Conservation (phyloP, 2,113 vertebrate species). For the Coreoperca whiteheadi region DNA sequence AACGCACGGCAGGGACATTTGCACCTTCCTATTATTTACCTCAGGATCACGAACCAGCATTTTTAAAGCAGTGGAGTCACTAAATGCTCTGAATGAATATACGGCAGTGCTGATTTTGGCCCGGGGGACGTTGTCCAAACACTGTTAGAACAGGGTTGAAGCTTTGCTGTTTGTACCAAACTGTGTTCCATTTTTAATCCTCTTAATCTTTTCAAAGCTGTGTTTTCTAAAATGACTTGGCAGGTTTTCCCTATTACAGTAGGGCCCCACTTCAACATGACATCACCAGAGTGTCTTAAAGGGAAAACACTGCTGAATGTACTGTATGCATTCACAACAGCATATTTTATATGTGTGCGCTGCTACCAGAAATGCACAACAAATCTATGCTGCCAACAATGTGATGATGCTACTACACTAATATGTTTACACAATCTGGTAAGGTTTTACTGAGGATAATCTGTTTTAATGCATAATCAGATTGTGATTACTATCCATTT, state of each 20-base stretch:
- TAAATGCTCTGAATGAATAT: not conserved
- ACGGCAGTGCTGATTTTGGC: slow-evolving; percentile 27
- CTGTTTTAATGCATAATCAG: slow-evolving; percentile 19
- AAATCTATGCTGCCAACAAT: not conserved
- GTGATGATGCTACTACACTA: not conserved
- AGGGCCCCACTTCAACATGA: slow-evolving; percentile 33
- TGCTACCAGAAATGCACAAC: not conserved
- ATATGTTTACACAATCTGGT: slow-evolving; percentile 24
- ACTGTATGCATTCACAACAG: not conserved
- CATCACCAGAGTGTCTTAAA: slow-evolving; percentile 41
- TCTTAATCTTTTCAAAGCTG: slow-evolving; percentile 68
- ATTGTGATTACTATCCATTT: slow-evolving; percentile 16
- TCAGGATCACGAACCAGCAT: slow-evolving; percentile 6
- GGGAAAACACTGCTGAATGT: slow-evolving; percentile 13
- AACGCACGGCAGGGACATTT: not conserved
- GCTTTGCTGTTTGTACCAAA: slow-evolving; percentile 65
- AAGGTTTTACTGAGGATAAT: slow-evolving; percentile 20
- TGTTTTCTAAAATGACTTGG: slow-evolving; percentile 67
- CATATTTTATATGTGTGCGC: not conserved
- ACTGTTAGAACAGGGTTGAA: slow-evolving; percentile 38
- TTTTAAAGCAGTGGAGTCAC: not conserved
- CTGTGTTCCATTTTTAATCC: slow-evolving; percentile 67
- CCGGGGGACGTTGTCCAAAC: slow-evolving; percentile 58
- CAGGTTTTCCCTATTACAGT: slow-evolving; percentile 52
- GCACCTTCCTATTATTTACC: not conserved